Evolutionary conservation across 2,113 vertebrate genomes (phyloP).

Genomic region (Dryoscopus gambensis): DNA sequence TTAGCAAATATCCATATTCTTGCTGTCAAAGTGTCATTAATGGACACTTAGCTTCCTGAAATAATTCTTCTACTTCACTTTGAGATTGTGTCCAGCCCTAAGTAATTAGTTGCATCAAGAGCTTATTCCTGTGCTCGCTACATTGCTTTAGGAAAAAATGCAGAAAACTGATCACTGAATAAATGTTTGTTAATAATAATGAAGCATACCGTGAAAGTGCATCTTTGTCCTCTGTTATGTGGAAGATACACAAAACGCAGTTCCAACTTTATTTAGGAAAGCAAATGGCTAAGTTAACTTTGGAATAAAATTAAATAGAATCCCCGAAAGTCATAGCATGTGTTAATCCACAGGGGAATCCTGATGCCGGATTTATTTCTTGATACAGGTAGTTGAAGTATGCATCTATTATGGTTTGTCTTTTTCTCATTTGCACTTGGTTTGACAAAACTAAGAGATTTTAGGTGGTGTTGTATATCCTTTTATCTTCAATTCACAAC

Average conservation of each 20-base stretch:
- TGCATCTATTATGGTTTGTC: rapidly evolving
- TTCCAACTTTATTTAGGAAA: neutral
- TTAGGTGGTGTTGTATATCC: neutral
- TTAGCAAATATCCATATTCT: neutral
- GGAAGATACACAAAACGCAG: rapidly evolving
- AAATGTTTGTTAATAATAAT: neutral
- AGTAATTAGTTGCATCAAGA: neutral
- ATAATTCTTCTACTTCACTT: neutral
- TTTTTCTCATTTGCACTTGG: neutral
- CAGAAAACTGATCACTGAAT: neutral
- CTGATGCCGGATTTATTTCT: neutral
- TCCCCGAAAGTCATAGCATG: neutral
- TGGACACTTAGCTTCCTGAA: neutral
- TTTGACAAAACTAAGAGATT: neutral
- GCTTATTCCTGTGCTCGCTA: neutral
- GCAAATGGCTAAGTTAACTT: neutral
- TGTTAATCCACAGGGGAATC: neutral
- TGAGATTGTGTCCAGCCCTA: neutral
- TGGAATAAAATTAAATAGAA: neutral
- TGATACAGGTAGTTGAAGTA: neutral
- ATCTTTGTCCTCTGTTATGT: neutral
- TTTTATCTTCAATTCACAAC: neutral
- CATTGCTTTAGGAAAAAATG: neutral
- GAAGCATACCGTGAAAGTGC: rapidly evolving
- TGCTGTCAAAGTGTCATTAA: neutral